A percentile compares a stretch with the other conserved stretches of the same genome.
These are phyloP conservation scores for Pheosia gnoma DNA, from an alignment of 2,888 invertebrate genomes.

Conservation along the genomic window DNA sequence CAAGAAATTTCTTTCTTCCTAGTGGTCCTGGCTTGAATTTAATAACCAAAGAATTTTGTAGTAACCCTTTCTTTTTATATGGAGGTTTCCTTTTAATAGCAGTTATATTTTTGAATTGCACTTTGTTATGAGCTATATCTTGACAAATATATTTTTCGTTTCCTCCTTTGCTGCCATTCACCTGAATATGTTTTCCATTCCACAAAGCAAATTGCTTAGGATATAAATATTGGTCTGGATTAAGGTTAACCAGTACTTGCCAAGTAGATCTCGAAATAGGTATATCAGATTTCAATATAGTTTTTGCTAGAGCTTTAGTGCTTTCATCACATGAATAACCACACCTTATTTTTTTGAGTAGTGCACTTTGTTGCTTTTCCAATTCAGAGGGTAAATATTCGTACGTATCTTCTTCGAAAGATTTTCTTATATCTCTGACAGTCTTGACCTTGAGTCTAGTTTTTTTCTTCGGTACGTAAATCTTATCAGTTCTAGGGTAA, in stretches of 20 bases:
- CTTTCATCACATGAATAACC: constrained; percentile 59
- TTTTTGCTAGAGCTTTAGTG: constrained; percentile 62
- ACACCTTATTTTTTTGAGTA: constrained; percentile 66
- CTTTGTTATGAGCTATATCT: constrained; percentile 49
- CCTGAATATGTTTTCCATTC: constrained; percentile 63
- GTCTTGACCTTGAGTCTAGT: constrained; percentile 67
- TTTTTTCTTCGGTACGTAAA: constrained; percentile 65
- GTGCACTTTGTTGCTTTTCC: constrained; percentile 59
- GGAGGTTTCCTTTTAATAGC: constrained; percentile 26
- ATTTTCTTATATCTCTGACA: constrained; percentile 64
- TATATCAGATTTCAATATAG: constrained; percentile 55
- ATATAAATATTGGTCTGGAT: constrained; percentile 57
- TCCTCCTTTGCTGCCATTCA: constrained; percentile 72
- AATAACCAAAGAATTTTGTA: constrained; percentile 61
- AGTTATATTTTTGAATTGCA: constrained; percentile 30
- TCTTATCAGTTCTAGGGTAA: constrained; percentile 60
- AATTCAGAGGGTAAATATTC: constrained; percentile 55
- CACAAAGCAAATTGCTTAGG: constrained; percentile 65
- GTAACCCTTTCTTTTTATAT: constrained; percentile 51
- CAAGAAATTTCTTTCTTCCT: constrained; percentile 73
- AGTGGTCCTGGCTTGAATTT: constrained; percentile 85
- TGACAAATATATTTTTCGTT: constrained; percentile 60
- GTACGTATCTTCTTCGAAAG: constrained; percentile 67
- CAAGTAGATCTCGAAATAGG: constrained; percentile 68
- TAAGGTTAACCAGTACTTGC: constrained; percentile 76